These are phyloP conservation scores for Antheraea pernyi DNA, from an alignment of 1,140 invertebrate genomes.

Conservation along the genomic window DNA sequence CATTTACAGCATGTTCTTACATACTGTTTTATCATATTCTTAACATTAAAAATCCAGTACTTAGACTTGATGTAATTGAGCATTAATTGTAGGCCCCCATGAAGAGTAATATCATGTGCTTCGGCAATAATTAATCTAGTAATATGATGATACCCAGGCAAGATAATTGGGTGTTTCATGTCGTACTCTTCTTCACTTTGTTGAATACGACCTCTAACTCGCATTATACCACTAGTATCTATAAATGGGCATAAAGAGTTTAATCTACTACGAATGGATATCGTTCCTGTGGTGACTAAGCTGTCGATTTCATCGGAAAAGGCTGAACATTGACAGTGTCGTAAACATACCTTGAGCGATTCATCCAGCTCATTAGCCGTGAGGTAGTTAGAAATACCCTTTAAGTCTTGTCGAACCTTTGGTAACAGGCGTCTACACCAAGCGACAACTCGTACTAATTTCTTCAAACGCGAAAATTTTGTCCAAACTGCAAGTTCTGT, in stretches of 20 bases:
- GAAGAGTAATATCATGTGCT: neutral
- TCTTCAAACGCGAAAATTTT: neutral
- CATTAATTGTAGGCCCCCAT: slow-evolving; percentile 1
- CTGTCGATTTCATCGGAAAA: slow-evolving; percentile 1
- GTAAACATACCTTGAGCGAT: neutral
- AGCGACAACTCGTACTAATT: slow-evolving; percentile 5
- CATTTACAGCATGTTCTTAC: no score
- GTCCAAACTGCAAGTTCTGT: neutral
- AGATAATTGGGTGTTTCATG: slow-evolving; percentile 4
- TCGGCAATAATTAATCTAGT: neutral
- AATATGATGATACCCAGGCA: slow-evolving; percentile 1
- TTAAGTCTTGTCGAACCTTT: neutral
- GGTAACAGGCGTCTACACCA: neutral
- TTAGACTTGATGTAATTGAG: slow-evolving; percentile 2
- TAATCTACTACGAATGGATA: no score
- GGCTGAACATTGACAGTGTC: neutral
- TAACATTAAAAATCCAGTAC: neutral
- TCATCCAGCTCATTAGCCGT: neutral
- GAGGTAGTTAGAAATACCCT: neutral
- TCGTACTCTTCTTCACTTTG: slow-evolving; percentile 8
- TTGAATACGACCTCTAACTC: slow-evolving; percentile 7
- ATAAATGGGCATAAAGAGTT: neutral
- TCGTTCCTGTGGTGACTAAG: no score
- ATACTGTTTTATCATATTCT: no score
- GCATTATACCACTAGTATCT: neutral